Percentiles rank a stretch among this genome's conserved stretches.
Conservation (phyloP, 2,113 vertebrate species). For the Atrichornis clamosus region DNA sequence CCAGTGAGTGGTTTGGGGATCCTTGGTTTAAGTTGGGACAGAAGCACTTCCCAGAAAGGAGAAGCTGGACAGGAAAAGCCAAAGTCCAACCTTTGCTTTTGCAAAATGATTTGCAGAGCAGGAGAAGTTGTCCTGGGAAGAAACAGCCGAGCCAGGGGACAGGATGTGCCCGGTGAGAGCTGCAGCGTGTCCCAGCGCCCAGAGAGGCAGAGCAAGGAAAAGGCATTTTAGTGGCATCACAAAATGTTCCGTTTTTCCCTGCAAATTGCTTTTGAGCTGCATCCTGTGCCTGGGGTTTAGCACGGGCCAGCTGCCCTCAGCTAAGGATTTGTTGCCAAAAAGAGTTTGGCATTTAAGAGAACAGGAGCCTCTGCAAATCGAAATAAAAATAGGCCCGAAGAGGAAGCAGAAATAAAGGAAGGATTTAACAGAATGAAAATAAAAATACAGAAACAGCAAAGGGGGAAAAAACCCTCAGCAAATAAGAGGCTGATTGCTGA, state of each 20-base stretch:
- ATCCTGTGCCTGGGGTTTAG: not conserved
- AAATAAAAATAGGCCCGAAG: not conserved
- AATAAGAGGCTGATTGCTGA: not conserved
- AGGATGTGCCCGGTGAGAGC: not conserved
- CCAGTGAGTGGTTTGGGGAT: not conserved
- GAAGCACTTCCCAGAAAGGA: not conserved
- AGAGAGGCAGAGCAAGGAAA: not conserved
- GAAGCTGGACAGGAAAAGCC: not conserved
- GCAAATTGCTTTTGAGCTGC: not conserved
- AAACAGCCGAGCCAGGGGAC: not conserved
- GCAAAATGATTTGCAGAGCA: not conserved
- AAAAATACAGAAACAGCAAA: not conserved
- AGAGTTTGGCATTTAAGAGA: not conserved
- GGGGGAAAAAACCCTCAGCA: not conserved
- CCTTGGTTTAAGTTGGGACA: not conserved
- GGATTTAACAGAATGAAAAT: constrained; percentile 1
- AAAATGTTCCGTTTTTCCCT: not conserved
- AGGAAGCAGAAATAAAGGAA: constrained; percentile 23
- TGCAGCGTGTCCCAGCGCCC: fast-evolving
- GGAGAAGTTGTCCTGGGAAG: not conserved
- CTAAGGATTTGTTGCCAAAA: not conserved
- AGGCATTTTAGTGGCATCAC: not conserved
- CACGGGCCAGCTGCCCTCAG: not conserved
- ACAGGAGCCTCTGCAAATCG: not conserved
- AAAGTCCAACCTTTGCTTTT: not conserved